Evolutionary conservation across 2,797 vertebrate species (phyloP), one percentile per base, ranked within the genome.

Genomic region (Pempheris klunzingeri): DNA sequence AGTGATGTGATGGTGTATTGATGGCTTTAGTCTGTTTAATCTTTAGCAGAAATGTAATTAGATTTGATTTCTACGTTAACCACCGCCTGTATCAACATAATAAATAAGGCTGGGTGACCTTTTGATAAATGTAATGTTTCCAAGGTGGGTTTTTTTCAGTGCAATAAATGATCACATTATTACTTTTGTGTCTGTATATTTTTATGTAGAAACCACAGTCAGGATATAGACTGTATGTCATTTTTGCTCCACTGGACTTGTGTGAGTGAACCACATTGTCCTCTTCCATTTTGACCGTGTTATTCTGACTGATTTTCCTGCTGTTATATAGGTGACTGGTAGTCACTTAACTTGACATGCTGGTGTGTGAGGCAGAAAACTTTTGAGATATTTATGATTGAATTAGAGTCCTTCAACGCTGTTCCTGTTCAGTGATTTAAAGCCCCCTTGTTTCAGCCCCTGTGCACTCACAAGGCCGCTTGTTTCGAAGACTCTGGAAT

Each of bases 401-500:
- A 92, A 83, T 90, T 90, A 74, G 81, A 85, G 89, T 77, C 79
- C 77, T 86, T 87, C 80, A 90, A 70, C 74, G 9, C 80, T 72
- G 89, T 90, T 90, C 83, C 90, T 91, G 85, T 85, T 90, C 87
- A 88, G 69, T 87, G 90, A 93, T 88, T 90, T 93, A 89, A 91
- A 92, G 92, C 86, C 74, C 82, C 88, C 92, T 93, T 91, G 86
- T 92, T 89, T 90, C 83, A 86, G 84, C 82, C 84, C 80, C 81
- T 58, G 82, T 82, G 65, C 84, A 74, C 83, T 92, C 92, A 94
- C 90, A 93, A 91, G 91, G 91, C 81, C 46, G 81, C 91, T 91
- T 93, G 91, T 94, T 94, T 90, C 87, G 67, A 90, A 87, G 78
- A 74, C 85, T 83, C 81, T 88, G 93, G 93, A 95, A 95, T 95